Percentiles rank a stretch among this genome's conserved stretches.
Conservation (phyloP, 2,113 vertebrate species). For the Nematolebias whitei region DNA sequence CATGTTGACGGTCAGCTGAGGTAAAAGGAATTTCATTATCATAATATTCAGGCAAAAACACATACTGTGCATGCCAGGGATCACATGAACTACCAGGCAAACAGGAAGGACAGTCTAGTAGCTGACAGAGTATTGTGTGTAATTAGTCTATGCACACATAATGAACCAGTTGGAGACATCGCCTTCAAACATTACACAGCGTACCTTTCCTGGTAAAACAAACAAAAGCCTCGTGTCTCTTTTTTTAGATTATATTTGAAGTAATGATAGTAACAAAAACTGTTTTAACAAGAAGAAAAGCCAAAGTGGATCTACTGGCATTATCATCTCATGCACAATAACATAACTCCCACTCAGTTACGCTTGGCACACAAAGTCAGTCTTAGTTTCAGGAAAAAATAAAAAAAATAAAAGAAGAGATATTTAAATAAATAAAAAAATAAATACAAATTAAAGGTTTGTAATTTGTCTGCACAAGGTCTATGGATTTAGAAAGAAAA, state of each 20-base stretch:
- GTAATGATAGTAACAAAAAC: too few species aligned
- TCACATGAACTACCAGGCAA: conserved; percentile 49
- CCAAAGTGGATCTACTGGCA: too few species aligned
- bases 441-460: too few species aligned
- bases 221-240: conserved; percentile 8
- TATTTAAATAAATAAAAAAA: too few species aligned
- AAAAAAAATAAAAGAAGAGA: too few species aligned
- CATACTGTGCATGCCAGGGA: conserved; percentile 36
- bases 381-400: too few species aligned
- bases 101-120: conserved; percentile 25
- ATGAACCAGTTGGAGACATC: conserved; percentile 10
- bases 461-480: too few species aligned
- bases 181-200: conserved; percentile 21
- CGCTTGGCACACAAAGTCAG: too few species aligned
- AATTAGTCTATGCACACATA: conserved; percentile 54
- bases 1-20: conserved; percentile 34
- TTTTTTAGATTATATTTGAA: conserved; percentile 1
- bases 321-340: too few species aligned
- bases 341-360: too few species aligned
- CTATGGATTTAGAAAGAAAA: too few species aligned
- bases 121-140: conserved; percentile 22
- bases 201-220: conserved; percentile 21
- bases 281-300: not conserved
- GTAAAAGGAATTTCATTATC: conserved; percentile 5
- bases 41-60: not conserved